Evolutionary conservation across 2,113 vertebrate genomes (phyloP).

Genomic region (Cyphomyrus discorhynchus): DNA sequence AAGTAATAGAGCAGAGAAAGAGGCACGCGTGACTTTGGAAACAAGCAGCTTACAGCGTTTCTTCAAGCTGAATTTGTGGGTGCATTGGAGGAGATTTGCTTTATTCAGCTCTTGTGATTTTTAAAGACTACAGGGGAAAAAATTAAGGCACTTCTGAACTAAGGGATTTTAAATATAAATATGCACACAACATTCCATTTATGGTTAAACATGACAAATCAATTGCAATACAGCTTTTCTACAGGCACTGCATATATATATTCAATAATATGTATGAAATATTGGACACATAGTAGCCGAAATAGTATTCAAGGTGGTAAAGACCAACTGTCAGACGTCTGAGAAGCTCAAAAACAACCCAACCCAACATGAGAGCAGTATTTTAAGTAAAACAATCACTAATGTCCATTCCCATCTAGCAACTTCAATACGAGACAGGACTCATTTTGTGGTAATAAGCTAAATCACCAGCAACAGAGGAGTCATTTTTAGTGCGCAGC

Average conservation of each 20-base stretch:
- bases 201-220: neutral
- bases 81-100: neutral
- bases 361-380: neutral
- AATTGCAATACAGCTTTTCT: neutral
- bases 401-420: neutral
- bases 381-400: neutral
- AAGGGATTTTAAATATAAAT: neutral
- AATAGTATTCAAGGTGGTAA: neutral
- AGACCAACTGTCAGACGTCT: neutral
- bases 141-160: slow-evolving; percentile 22
- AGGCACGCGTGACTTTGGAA: neutral
- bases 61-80: neutral
- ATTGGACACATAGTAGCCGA: neutral
- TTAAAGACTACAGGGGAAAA: neutral
- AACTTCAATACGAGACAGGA: neutral
- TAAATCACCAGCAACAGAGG: neutral
- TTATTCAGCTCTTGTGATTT: neutral
- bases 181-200: neutral
- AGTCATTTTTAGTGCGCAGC: slow-evolving; percentile 8
- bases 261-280: neutral
- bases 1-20: slow-evolving; percentile 15
- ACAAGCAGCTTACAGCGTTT: neutral
- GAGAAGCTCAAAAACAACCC: neutral
- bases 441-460: neutral
- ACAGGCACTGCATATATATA: neutral